Evolutionary conservation across 2,113 vertebrate species (phyloP), one percentile per base, ranked within the genome.

Genomic region (Bujurquina vittata): DNA sequence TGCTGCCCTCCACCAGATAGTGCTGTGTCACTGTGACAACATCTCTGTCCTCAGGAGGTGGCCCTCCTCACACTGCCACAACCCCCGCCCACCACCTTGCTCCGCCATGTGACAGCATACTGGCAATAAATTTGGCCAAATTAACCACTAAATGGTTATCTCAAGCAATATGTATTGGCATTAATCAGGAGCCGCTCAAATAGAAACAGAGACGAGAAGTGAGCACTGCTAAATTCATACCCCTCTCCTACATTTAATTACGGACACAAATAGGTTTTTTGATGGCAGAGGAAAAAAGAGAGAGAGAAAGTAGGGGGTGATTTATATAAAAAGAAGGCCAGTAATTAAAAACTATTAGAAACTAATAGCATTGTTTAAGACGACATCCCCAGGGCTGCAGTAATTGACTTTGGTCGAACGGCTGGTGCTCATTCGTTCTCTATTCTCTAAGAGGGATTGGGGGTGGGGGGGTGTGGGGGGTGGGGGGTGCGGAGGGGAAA

Each of bases 71-170:
- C 35, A 20, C 26, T 58, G 4, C 37, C 49, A 15, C 5, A 20
- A 5, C 35, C 62, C 43, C 12, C 4, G 5, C 43, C 40, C 35
- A 5, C 9, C 22, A 46, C 22, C 80, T 5, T 58, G 79, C 76
- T 75, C 86, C 52, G 10, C 77, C 84, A 85, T 56, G 35, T 33
- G 61, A 95, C 95, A 95, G 96, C 96, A 96, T 95, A 95, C 96
- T 95, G 96, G 97, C 97, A 97, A 98, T 99, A 98, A 96, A 98
- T 98, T 97, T 97, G 96, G 96, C 97, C 97, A 98, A 98, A 98
- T 99, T 97, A 99, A 98, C 96, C 97, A 96, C 97, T 98, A 98
- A 99, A 99, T 97, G 97, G 97, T 97, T 97, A 97, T 99, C 97
- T 98, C 96, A 97, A 97, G 97, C 98, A 97, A 98, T 99, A 98